Evolutionary conservation across 2,797 vertebrate genomes (phyloP).

Genomic region (Fistularia commersonii): DNA sequence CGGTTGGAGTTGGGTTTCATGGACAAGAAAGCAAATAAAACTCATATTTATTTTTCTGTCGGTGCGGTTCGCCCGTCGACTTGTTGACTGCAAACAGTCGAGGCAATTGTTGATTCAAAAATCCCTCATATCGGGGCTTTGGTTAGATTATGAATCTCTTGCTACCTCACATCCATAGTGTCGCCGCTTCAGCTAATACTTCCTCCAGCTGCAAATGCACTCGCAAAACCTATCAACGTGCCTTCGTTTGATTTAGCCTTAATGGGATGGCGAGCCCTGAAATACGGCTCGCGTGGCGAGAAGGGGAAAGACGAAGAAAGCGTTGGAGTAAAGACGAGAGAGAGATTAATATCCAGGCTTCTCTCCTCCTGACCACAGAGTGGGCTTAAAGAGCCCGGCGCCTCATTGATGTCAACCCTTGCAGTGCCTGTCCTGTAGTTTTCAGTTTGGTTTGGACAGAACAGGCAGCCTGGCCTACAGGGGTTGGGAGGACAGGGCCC

Average conservation of each 20-base stretch:
- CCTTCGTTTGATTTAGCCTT: constrained; percentile 51
- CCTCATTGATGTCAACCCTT: constrained; percentile 73
- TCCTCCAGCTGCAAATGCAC: constrained; percentile 42
- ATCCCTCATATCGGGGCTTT: constrained; percentile 29
- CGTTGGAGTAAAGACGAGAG: constrained; percentile 44
- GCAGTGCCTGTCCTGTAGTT: constrained; percentile 74
- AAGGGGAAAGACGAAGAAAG: constrained; percentile 62
- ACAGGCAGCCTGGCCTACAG: constrained; percentile 67
- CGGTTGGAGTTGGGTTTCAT: not conserved
- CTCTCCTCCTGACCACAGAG: constrained; percentile 70
- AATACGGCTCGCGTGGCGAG: constrained; percentile 54
- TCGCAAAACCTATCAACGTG: constrained; percentile 41
- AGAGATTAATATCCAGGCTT: constrained; percentile 74
- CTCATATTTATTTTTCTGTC: too few species aligned
- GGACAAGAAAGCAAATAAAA: too few species aligned
- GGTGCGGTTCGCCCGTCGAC: too few species aligned
- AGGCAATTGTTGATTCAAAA: constrained; percentile 10
- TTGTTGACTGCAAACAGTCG: constrained; percentile 10
- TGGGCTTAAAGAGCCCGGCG: constrained; percentile 71
- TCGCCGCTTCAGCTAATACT: constrained; percentile 32
- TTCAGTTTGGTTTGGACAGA: constrained; percentile 77
- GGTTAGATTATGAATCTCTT: constrained; percentile 34
- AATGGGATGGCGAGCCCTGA: constrained; percentile 52
- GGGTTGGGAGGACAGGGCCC: constrained; percentile 71
- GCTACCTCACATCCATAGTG: constrained; percentile 20